Base-by-base conservation (phyloP, 2,888 invertebrate genomes). In the Choreutis nemorana region DNA sequence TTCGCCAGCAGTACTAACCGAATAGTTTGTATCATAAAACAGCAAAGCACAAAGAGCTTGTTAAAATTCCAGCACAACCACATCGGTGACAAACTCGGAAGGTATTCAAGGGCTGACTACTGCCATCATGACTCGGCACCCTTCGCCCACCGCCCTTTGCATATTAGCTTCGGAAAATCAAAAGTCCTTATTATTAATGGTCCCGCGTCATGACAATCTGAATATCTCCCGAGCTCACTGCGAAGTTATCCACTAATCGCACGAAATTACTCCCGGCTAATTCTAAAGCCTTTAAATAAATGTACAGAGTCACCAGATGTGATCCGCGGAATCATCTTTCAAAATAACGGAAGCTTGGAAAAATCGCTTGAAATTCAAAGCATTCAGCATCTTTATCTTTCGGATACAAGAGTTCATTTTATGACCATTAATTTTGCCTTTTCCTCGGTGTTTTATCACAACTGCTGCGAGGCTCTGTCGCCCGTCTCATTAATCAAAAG, bases 401-500 rank as follows among this genome's bases (percentile, higher is more conserved):
- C 56, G 58, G 68, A 73, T 72, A 70, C 77, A 73, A 77, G 75
- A 77, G 78, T 78, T 78, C 78, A 78, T 78, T 78, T 78, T 75
- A 75, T 78, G 73, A 75, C 75, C 77, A 78, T 78, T 78, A 78
- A 78, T 78, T 75, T 77, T 63, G 72, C 49, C 67, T 67, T 75
- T 75, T 72, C 70, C 59, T 68, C 56, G 72, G 71, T 73, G 73
- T 73, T 77, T 78, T 78, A 78, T 78, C 77, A 63, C 63, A 67
- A 61, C 70, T 64, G 65, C 70, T 71, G 71, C 67, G 71, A 62
- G 58, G 56, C 71, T 73, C 75, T 73, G 78, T 77, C 77, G 77
- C 77, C 66, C 62, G 77, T 70, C 77, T 72, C 78, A 78, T 78
- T 78, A 78, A 78, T 78, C 78, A 78, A 77, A 77, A 77, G 71